Conservation (phyloP, 1,140 invertebrate genomes). For the Achroia grisella region DNA sequence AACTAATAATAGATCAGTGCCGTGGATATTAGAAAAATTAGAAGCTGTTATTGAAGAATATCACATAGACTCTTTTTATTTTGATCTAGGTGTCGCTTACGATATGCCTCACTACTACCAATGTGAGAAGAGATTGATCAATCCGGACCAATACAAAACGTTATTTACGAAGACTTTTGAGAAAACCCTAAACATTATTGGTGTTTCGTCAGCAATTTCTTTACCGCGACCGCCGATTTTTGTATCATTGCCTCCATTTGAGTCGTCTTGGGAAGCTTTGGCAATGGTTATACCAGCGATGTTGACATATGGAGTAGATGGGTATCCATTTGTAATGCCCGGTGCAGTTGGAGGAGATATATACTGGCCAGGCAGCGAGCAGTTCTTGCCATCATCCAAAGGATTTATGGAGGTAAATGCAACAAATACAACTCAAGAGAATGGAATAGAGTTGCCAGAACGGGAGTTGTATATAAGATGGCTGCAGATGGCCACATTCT, state of each 20-base stretch:
- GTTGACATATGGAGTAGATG: conserved; percentile 88
- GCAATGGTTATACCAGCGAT: conserved; percentile 89
- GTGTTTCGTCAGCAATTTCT: conserved; percentile 86
- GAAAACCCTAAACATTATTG: conserved; percentile 80
- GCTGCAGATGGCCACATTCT: conserved; percentile 94
- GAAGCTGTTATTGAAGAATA: conserved; percentile 81
- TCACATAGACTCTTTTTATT: conserved; percentile 90
- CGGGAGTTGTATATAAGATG: conserved; percentile 94
- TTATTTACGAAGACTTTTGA: conserved; percentile 80
- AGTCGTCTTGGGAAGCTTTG: conserved; percentile 92
- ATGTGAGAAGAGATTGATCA: conserved; percentile 80
- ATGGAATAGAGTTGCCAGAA: conserved; percentile 80
- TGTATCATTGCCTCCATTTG: conserved; percentile 88
- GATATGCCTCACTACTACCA: conserved; percentile 91
- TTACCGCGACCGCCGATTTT: conserved; percentile 90
- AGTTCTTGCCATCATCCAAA: conserved; percentile 62
- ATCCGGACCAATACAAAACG: conserved; percentile 88
- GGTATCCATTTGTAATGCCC: conserved; percentile 94
- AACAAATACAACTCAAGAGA: conserved; percentile 67
- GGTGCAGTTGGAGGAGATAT: conserved; percentile 94
- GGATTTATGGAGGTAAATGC: conserved; percentile 34
- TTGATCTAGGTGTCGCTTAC: conserved; percentile 91
- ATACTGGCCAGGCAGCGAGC: conserved; percentile 74
- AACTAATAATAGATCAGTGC: conserved; percentile 84
- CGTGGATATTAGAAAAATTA: conserved; percentile 87